Percentiles rank a stretch among this genome's conserved stretches.
These are phyloP conservation scores for Pachycephala philippinensis DNA, from an alignment of 2,113 vertebrate species.

Conservation along the genomic window DNA sequence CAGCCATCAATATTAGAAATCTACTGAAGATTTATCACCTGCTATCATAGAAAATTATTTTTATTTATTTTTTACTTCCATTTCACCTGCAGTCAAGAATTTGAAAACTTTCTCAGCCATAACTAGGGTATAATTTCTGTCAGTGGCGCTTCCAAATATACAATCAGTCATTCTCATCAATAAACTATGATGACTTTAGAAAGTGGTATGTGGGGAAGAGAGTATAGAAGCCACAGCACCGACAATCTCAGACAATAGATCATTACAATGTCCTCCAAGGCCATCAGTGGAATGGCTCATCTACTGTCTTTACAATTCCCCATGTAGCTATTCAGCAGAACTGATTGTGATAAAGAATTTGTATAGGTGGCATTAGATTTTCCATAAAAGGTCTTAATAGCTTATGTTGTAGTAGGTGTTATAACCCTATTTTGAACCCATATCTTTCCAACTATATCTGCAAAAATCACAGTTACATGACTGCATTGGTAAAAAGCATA, in stretches of 20 bases:
- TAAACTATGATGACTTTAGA: not conserved
- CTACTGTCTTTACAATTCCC: not conserved
- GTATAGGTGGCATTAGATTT: not conserved
- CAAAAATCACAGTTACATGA: not conserved
- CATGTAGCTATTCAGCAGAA: not conserved
- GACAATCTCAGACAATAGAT: not conserved
- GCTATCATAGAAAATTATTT: not conserved
- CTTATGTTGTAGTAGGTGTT: not conserved
- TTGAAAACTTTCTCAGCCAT: not conserved
- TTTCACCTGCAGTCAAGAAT: not conserved
- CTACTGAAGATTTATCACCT: not conserved
- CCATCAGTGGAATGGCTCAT: not conserved
- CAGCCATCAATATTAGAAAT: not conserved
- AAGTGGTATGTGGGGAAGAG: not conserved
- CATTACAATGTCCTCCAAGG: slow-evolving; percentile 1
- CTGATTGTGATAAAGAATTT: slow-evolving; percentile 8
- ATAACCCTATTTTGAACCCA: not conserved
- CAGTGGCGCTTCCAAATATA: not conserved
- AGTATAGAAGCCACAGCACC: not conserved
- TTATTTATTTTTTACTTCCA: not conserved
- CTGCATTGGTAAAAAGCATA: not conserved
- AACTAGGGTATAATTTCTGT: not conserved
- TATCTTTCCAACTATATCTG: not conserved
- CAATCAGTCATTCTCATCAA: not conserved
- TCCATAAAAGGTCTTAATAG: not conserved